Evolutionary conservation across 2,113 vertebrate genomes (phyloP), one percentile per base, ranked within the genome.

Genomic region (Phoxinus phoxinus): DNA sequence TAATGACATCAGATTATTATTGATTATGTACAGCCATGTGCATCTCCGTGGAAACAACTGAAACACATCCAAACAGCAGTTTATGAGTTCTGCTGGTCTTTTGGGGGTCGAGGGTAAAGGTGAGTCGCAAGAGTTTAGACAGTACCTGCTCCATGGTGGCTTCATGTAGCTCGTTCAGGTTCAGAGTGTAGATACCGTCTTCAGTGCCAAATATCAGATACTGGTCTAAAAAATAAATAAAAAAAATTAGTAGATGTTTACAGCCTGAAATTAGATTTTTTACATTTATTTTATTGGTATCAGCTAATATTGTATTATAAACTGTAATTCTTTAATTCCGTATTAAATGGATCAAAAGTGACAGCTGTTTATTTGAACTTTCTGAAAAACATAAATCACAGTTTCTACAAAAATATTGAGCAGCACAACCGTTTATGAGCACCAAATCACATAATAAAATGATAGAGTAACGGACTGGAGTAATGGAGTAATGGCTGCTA

Each of bases 61-160:
- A 44, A 91, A 15, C 59, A 41, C 27, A 90, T 56, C 21, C 76
- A 77, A 41, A 84, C 41, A n/a, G 32, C 48, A 65, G 6, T 35
- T 58, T 25, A 37, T 71, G 30, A 58, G 30, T 83, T 83, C 0
- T 19, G 73, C 4, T 17, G 48, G 19, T 44, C 46, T 59, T 15
- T 63, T 53, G 17, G 5, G 4, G 32, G 53, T 19, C n/a, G 23
- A 82, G 7, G 37, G 21, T 32, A 56, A 84, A 30, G 6, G 9
- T 72, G 58, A 74, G 25, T 23, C 11, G 35, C 15, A 32, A 89
- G 27, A 75, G 27, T 30, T 59, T 11, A 32, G 23, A 23, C 30
- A 44, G 92, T 94, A 99, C 98, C 97, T 99, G 98, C 90, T 99
- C 98, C 98, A 99, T 99, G 1, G 97, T 97, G 84, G 98, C 97